Base-by-base conservation (phyloP, 1,140 invertebrate species). In the Littorina saxatilis region DNA sequence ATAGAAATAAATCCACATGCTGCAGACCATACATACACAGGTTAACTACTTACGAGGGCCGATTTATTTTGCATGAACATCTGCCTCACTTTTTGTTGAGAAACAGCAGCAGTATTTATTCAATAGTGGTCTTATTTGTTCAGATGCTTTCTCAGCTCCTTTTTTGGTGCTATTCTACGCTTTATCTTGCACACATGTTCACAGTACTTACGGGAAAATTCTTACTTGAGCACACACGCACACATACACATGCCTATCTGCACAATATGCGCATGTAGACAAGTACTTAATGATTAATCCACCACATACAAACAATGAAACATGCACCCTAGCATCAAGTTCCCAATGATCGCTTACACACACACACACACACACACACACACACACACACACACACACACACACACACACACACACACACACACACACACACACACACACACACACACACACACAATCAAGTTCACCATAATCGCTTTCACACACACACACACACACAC, bases 311-410 rank as follows among this genome's bases (percentile, higher is more conserved):
- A 20, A 50, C 9, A 9, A 50, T 50, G 47, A 20, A 50, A 50
- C 47, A 11, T 50, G 9, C 9, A 50, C 47, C 9, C 9, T 11
- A 11, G 47, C 20, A 50, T 50, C 47, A 61, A 61, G 27, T 23
- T 17, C 0, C 9, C 7, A n/a, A 13, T n/a, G 13, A 35, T 27
- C n/a, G 13, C 17, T 35, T 15, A 37, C 66, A 68, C 32, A 37
- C 66, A 15, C 27, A 15, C 66, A 37, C 32, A 3, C 66, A 68
- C 27, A 68, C 27, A 32, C 66, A 68, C 32, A 23, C 66, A 68
- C 66, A 68, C 66, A 68, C 66, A 68, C 63, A 68, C 63, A 68
- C 63, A 68, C 63, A 68, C n/a, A 68, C 63, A 68, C 63, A 68
- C 63, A 68, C 63, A 68, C 63, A 68, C 29, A 68, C 9, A 11